Evolutionary conservation across 1,140 invertebrate genomes (phyloP), one percentile per base, ranked within the genome.

Genomic region (Asbolus verrucosus): DNA sequence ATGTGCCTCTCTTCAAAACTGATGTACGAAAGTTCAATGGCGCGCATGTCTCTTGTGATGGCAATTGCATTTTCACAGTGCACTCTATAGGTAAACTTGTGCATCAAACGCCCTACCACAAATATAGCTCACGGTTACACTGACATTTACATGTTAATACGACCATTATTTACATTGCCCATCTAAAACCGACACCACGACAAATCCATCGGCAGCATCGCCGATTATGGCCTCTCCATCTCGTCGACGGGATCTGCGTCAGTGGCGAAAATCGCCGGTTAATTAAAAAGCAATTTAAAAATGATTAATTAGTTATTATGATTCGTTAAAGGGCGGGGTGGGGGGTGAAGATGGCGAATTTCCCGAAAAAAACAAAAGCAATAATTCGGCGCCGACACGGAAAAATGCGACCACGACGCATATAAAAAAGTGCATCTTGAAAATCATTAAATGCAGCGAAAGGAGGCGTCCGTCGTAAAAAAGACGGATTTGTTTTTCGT

Each of bases 361-460:
- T 76, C 69, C 69, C 54, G 33, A 54, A 71, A 66, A 71, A 71
- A 61, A 27, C 69, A 76, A 74, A 71, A 72, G 50, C 31, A 67
- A 76, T 74, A 78, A 74, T 77, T 76, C 78, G 78, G 77, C 78
- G 78, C 78, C 68, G 76, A 72, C 65, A 73, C 66, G 68, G 74
- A 77, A 78, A 80, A 80, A 79, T 76, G 72, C 72, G 74, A 62
- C 75, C 70, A 76, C 79, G 78, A 79, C 78, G 79, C 79, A 79
- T 78, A 73, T 70, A 74, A 79, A 79, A 78, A 80, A 78, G 73
- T 81, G 79, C 79, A 81, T 79, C 79, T 81, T 80, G 74, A 81
- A 81, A 81, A 81, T 81, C 79, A 78, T 81, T 81, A 81, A 79
- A 75, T 75, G 75, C 75, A 73, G 1, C 27, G 70, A 31, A 66